These are phyloP conservation scores for Siderastrea radians DNA, from an alignment of 92 coral and sea anemone genomes.

Conservation along the genomic window DNA sequence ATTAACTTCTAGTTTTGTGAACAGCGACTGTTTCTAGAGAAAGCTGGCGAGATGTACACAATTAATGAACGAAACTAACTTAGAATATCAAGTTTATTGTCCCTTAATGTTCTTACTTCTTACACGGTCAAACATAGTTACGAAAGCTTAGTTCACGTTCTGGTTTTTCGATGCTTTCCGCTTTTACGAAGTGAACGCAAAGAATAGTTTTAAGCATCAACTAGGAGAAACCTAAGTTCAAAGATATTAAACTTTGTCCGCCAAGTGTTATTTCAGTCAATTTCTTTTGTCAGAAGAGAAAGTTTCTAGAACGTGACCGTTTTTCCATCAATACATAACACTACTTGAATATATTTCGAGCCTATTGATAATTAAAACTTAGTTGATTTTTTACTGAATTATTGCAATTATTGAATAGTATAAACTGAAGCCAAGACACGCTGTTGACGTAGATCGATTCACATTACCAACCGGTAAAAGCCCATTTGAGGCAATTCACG, in stretches of 20 bases:
- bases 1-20: not conserved
- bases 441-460: not conserved
- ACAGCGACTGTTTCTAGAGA: not conserved
- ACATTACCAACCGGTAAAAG: conserved; percentile 28
- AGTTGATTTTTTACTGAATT: not conserved
- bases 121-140: not conserved
- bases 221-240: not conserved
- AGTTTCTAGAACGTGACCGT: not conserved
- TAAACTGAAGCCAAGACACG: not conserved
- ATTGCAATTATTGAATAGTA: not conserved
- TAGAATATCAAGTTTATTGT: not conserved
- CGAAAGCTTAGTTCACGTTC: not conserved
- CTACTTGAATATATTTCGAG: conserved; percentile 12
- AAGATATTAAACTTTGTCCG: not conserved
- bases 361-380: not conserved
- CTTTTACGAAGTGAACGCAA: not conserved
- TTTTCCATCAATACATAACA: not conserved
- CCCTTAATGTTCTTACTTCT: not conserved
- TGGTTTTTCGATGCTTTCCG: not conserved
- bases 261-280: not conserved
- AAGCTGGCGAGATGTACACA: not conserved
- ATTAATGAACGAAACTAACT: not conserved
- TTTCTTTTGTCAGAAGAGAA: not conserved
- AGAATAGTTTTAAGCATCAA: not conserved
- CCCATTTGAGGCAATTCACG: conserved; percentile 1